phyloP scores from a whole-genome alignment of 2,888 invertebrate species.

The Gastrophysa polygoni region DNA sequence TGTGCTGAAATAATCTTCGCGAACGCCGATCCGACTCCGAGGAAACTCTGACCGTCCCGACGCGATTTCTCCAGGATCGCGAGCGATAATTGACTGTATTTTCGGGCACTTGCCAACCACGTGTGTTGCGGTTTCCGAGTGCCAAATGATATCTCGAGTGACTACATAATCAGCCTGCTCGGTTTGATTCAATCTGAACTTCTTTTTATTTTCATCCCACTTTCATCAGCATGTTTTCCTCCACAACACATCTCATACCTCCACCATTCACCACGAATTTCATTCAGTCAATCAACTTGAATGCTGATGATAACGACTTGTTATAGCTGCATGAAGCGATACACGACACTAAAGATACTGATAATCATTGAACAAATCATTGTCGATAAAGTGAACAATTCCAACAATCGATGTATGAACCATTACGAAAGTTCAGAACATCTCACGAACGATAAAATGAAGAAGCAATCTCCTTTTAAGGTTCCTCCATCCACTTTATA shows the following conservation, averaged over 20 bases:
- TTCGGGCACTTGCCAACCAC: slow-evolving; percentile 12
- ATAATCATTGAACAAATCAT: too few relatives aligned
- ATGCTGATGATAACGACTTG: slow-evolving; percentile 3
- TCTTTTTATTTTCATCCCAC: slow-evolving; percentile 15
- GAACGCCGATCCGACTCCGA: neutral
- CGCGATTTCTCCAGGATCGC: too few relatives aligned
- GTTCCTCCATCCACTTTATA: too few relatives aligned
- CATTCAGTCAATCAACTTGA: neutral
- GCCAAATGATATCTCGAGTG: neutral
- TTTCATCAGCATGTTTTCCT: slow-evolving; percentile 24
- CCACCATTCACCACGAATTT: slow-evolving; percentile 15
- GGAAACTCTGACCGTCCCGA: too few relatives aligned
- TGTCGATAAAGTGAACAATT: too few relatives aligned
- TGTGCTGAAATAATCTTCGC: neutral
- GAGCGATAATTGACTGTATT: neutral
- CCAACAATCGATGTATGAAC: too few relatives aligned
- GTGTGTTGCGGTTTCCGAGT: slow-evolving; percentile 12
- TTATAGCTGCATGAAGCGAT: neutral
- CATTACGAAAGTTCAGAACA: too few relatives aligned
- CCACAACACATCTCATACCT: slow-evolving; percentile 15
- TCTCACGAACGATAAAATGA: too few relatives aligned
- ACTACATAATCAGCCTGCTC: neutral
- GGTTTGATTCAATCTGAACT: slow-evolving; percentile 21
- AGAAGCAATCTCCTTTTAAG: too few relatives aligned
- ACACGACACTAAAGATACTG: too few relatives aligned